Evolutionary conservation across 2,113 vertebrate species (phyloP).

Genomic region (Manacus vitellinus): DNA sequence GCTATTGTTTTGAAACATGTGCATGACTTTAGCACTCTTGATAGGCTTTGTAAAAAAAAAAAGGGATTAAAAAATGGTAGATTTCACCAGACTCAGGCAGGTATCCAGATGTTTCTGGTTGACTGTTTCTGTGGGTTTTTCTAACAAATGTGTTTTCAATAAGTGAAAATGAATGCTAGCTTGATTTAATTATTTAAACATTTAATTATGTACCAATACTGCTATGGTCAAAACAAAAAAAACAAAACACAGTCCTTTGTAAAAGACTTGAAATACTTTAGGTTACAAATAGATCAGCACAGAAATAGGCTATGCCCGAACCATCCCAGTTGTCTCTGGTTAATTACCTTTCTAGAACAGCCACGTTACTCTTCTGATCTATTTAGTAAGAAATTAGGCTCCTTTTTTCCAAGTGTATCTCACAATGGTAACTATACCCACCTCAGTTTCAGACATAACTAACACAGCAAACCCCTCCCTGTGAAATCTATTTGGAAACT

Average conservation of each 20-base stretch:
- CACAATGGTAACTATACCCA: background rate
- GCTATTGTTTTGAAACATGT: background rate
- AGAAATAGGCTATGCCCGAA: background rate
- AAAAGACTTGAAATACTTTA: background rate
- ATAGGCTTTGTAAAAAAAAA: background rate
- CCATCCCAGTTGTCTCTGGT: background rate
- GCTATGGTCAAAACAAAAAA: background rate
- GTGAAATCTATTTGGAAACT: background rate
- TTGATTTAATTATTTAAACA: background rate
- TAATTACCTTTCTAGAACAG: background rate
- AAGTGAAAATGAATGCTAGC: background rate
- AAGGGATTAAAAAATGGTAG: background rate
- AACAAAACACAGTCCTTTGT: background rate
- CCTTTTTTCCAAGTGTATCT: background rate
- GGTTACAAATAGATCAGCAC: background rate
- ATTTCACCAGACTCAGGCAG: background rate
- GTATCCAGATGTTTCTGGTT: background rate
- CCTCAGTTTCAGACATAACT: background rate
- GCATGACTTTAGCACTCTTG: background rate
- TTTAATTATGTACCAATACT: background rate
- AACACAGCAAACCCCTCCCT: background rate
- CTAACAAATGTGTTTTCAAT: background rate
- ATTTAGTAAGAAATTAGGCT: background rate
- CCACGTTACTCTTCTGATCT: background rate
- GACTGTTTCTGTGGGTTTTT: background rate